phyloP scores from a whole-genome alignment of 2,888 invertebrate genomes.

The Lottia gigantea region DNA sequence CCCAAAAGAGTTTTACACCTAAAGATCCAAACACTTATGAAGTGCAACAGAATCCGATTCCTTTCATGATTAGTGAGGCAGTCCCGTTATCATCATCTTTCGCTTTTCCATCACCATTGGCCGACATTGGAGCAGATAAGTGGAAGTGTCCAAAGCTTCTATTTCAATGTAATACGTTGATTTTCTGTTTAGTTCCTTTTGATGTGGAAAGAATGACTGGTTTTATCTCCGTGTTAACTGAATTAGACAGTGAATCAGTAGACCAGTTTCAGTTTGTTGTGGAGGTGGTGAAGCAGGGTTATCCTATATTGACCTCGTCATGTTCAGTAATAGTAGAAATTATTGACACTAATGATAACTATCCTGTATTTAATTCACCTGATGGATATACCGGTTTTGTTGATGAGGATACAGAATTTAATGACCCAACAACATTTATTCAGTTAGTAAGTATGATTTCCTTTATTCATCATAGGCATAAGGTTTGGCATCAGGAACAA shows the following conservation, averaged over 20 bases:
- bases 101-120: too few relatives aligned
- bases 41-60: too few relatives aligned
- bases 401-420: neutral
- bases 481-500: too few relatives aligned
- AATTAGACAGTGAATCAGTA: conserved; percentile 21
- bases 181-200: conserved; percentile 25
- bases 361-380: conserved; percentile 27
- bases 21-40: too few relatives aligned
- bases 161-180: too few relatives aligned
- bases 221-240: conserved; percentile 14
- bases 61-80: too few relatives aligned
- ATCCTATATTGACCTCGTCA: conserved; percentile 24
- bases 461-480: too few relatives aligned
- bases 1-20: too few relatives aligned
- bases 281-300: conserved; percentile 15
- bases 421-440: neutral
- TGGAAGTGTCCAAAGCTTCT: too few relatives aligned
- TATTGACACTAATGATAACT: conserved; percentile 36
- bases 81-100: too few relatives aligned
- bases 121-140: too few relatives aligned
- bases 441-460: neutral
- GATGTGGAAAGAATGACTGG: conserved; percentile 19
- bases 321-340: conserved; percentile 27
- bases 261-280: conserved; percentile 21
- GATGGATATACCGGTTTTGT: conserved; percentile 10